Conservation (phyloP, 1,140 invertebrate species). For the Leptinotarsa texana region DNA sequence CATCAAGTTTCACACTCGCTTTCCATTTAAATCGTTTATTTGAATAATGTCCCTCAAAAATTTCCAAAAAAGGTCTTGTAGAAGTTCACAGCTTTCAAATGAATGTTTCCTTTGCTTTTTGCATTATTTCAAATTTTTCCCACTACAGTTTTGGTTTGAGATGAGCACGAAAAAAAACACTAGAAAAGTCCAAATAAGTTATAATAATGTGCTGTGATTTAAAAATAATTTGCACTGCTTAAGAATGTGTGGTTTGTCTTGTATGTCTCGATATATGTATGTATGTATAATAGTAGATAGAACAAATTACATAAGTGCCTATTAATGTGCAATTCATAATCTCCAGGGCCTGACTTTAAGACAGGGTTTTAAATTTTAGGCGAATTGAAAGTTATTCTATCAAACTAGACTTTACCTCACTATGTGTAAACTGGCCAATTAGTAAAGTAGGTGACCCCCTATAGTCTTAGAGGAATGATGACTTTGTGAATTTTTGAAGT, state of each 20-base stretch:
- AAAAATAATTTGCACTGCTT: too few species aligned
- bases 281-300: slow-evolving; percentile 25
- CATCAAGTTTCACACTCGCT: slow-evolving; percentile 49
- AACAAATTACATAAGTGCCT: slow-evolving; percentile 51
- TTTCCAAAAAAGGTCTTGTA: slow-evolving; percentile 51
- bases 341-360: slow-evolving; percentile 51
- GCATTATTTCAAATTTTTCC: neutral
- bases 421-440: slow-evolving; percentile 42
- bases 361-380: slow-evolving; percentile 51
- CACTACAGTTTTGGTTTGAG: neutral
- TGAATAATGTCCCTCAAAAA: slow-evolving; percentile 45
- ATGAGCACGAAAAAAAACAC: too few species aligned
- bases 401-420: slow-evolving; percentile 34
- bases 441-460: neutral
- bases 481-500: slow-evolving; percentile 32
- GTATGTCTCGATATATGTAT: slow-evolving; percentile 12
- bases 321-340: slow-evolving; percentile 52
- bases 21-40: slow-evolving; percentile 15
- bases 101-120: slow-evolving; percentile 20
- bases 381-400: slow-evolving; percentile 45
- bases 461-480: slow-evolving; percentile 13
- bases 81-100: slow-evolving; percentile 34
- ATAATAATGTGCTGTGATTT: slow-evolving; percentile 2
- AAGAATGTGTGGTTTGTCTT: neutral
- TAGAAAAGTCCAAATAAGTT: neutral